Conservation (phyloP, 2,113 vertebrate genomes). For the Beaufortia kweichowensis region DNA sequence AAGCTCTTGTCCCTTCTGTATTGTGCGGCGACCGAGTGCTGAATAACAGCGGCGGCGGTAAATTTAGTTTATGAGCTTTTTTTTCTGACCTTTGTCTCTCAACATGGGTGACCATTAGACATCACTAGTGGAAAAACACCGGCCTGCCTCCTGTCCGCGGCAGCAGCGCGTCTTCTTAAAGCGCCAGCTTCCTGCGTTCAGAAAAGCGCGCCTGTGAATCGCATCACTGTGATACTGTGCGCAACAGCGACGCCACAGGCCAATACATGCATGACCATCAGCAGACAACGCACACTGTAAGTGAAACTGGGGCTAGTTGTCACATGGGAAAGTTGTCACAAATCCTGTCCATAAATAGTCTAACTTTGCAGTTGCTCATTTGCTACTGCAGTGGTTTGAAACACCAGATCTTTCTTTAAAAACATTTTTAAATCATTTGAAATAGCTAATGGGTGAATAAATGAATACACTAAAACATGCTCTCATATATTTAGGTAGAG, state of each 20-base stretch:
- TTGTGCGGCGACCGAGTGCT: slow-evolving; percentile 61
- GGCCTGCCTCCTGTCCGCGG: slow-evolving; percentile 77
- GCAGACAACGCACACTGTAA: too few species aligned
- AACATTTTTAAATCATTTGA: too few species aligned
- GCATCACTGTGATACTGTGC: not conserved
- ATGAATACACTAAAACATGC: too few species aligned
- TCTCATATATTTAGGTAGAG: too few species aligned
- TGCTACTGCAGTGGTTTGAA: too few species aligned
- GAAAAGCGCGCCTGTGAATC: slow-evolving; percentile 1
- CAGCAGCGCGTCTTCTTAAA: slow-evolving; percentile 63
- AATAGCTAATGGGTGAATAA: too few species aligned
- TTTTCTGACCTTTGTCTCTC: slow-evolving; percentile 87
- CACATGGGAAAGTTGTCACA: too few species aligned
- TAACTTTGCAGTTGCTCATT: too few species aligned
- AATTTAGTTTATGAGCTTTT: slow-evolving; percentile 85
- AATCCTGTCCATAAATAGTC: too few species aligned
- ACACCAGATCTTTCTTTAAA: too few species aligned
- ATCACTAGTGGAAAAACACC: slow-evolving; percentile 94
- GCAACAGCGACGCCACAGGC: slow-evolving; percentile 3
- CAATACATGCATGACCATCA: not conserved
- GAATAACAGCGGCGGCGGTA: slow-evolving; percentile 68
- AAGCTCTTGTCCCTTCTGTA: slow-evolving; percentile 61
- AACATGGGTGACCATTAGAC: slow-evolving; percentile 79
- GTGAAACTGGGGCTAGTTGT: not conserved
- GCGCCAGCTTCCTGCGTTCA: slow-evolving; percentile 55